Evolutionary conservation across 1,140 invertebrate species (phyloP).

Genomic region (Eupeodes corollae): DNA sequence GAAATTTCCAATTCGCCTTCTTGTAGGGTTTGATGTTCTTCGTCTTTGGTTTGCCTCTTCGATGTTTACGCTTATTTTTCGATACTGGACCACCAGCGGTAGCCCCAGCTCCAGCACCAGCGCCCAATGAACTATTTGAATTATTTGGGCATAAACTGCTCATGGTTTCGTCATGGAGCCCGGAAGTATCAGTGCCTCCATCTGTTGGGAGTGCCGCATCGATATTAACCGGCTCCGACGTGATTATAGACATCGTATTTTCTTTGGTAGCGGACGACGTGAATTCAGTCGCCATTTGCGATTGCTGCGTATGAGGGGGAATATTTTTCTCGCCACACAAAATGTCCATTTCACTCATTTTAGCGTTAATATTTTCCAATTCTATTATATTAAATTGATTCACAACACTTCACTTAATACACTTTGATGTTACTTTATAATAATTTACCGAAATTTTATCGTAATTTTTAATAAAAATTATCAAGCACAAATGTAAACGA

Average conservation of each 20-base stretch:
- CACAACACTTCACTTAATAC: no score
- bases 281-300: not conserved
- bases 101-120: not conserved
- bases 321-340: no score
- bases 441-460: not conserved
- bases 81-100: not conserved
- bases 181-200: not conserved
- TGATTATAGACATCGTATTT: not conserved
- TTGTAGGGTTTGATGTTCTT: constrained; percentile 36
- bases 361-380: no score
- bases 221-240: not conserved
- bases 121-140: not conserved
- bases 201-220: not conserved
- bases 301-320: not conserved
- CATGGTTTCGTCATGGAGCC: not conserved
- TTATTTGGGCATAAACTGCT: not conserved
- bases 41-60: constrained; percentile 36
- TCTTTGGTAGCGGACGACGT: not conserved
- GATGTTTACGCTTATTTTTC: constrained; percentile 32
- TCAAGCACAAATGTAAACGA: no score
- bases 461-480: no score
- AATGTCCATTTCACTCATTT: not conserved
- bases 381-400: no score
- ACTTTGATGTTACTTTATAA: no score
- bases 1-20: constrained; percentile 31